Conservation (phyloP, 2,888 invertebrate species). For the Trachelus iudaicus region DNA sequence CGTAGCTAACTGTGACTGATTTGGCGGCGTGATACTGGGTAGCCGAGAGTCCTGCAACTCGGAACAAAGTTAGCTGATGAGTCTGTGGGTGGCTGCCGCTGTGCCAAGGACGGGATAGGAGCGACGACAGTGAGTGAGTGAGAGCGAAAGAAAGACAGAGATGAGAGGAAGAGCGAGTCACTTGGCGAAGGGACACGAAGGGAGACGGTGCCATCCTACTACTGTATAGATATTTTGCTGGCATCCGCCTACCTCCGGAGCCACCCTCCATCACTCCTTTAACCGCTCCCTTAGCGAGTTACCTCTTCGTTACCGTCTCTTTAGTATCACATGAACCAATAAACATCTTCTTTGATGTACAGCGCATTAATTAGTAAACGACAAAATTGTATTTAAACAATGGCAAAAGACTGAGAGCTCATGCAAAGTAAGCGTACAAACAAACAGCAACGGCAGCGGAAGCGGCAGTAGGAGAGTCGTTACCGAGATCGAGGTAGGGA, state of each 20-base stretch:
- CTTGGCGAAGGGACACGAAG: background rate
- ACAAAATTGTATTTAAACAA: slow-evolving; percentile 74
- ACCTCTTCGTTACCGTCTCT: slow-evolving; percentile 67
- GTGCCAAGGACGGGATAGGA: slow-evolving; percentile 20
- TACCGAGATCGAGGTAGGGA: slow-evolving; percentile 34
- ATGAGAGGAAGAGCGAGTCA: slow-evolving; percentile 26
- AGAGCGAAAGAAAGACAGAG: slow-evolving; percentile 27
- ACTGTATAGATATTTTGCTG: slow-evolving; percentile 49
- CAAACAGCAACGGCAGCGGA: slow-evolving; percentile 36
- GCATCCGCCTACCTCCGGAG: slow-evolving; percentile 31
- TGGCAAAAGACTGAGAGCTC: slow-evolving; percentile 55
- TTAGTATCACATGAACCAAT: slow-evolving; percentile 68
- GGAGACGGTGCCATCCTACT: slow-evolving; percentile 24
- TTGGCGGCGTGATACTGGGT: slow-evolving; percentile 50
- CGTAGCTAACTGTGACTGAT: slow-evolving; percentile 60
- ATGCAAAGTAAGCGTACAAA: slow-evolving; percentile 56
- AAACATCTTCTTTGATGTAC: slow-evolving; percentile 70
- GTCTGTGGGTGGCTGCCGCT: slow-evolving; percentile 53
- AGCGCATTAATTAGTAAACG: slow-evolving; percentile 72
- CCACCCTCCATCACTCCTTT: slow-evolving; percentile 50
- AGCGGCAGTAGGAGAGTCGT: slow-evolving; percentile 36
- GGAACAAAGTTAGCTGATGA: slow-evolving; percentile 65
- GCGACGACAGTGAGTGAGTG: slow-evolving; percentile 13
- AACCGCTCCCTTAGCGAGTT: slow-evolving; percentile 61
- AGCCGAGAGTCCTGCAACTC: slow-evolving; percentile 52